Percentiles rank a stretch among this genome's conserved stretches.
These are phyloP conservation scores for Monopterus albus DNA, from an alignment of 2,113 vertebrate genomes.

Conservation along the genomic window DNA sequence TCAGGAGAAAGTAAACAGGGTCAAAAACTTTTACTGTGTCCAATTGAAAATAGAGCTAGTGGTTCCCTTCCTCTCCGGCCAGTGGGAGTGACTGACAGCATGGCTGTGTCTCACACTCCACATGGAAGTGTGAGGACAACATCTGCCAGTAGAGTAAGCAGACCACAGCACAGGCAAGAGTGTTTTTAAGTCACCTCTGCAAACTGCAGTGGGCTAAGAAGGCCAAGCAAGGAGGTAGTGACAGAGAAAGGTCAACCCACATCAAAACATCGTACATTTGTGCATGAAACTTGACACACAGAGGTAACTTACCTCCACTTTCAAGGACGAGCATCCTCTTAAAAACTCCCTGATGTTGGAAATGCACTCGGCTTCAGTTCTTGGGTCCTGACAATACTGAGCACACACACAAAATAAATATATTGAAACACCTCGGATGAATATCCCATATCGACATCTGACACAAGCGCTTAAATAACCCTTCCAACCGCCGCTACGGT, in stretches of 20 bases:
- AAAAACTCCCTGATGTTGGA: conserved; percentile 92
- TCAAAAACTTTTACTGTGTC: background rate
- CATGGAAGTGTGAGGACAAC: conserved; percentile 42
- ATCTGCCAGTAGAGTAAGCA: conserved; percentile 43
- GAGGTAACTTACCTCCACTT: conserved; percentile 91
- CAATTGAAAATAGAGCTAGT: conserved; percentile 9
- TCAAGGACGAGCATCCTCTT: conserved; percentile 87
- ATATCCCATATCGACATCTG: conserved; percentile 26
- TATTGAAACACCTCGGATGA: conserved; percentile 48
- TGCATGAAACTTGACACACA: conserved; percentile 1
- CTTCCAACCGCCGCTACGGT: background rate
- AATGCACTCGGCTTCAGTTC: conserved; percentile 89
- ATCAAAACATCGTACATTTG: background rate
- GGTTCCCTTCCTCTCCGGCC: conserved; percentile 20
- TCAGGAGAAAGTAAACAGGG: conserved; percentile 12
- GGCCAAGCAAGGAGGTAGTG: conserved; percentile 7
- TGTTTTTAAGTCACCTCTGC: conserved; percentile 23
- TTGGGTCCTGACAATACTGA: conserved; percentile 92
- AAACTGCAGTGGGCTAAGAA: background rate
- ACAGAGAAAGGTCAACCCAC: conserved; percentile 12
- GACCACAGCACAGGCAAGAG: conserved; percentile 49
- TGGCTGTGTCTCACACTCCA: conserved; percentile 50
- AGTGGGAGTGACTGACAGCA: conserved; percentile 55
- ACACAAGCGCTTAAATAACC: background rate
- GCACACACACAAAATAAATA: conserved; percentile 50